These are phyloP conservation scores for Criorhina ranunculi DNA, from an alignment of 2,888 invertebrate species.

Conservation along the genomic window DNA sequence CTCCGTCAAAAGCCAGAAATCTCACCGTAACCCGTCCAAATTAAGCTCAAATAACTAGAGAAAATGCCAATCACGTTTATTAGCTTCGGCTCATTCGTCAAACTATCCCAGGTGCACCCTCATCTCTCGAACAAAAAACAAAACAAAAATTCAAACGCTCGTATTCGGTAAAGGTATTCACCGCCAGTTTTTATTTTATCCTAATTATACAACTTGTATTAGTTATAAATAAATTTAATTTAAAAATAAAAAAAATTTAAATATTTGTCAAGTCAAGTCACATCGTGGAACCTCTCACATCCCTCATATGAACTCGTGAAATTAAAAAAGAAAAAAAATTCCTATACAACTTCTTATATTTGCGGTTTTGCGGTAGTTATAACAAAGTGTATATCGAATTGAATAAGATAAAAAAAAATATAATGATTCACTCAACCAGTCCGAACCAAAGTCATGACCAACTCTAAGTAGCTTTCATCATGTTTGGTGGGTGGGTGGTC, in stretches of 20 bases:
- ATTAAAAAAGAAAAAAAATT: not conserved
- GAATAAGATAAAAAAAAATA: constrained; percentile 23
- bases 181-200: constrained; percentile 12
- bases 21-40: constrained; percentile 10
- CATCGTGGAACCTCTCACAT: constrained; percentile 35
- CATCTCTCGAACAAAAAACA: too few species aligned
- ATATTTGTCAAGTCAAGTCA: constrained; percentile 57
- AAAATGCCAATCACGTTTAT: constrained; percentile 54
- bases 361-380: constrained; percentile 41
- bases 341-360: constrained; percentile 22
- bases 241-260: constrained; percentile 16
- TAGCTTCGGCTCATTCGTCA: not conserved
- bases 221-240: constrained; percentile 39
- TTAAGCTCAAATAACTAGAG: constrained; percentile 18
- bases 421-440: constrained; percentile 48
- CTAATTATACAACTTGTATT: constrained; percentile 24
- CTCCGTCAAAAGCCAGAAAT: not conserved
- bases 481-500: constrained; percentile 23
- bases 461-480: constrained; percentile 23
- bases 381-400: constrained; percentile 15
- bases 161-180: constrained; percentile 16
- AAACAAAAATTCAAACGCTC: constrained; percentile 6
- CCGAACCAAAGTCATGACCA: constrained; percentile 52
- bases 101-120: constrained; percentile 57
- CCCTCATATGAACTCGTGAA: constrained; percentile 10